Conservation (phyloP, 2,113 vertebrate species). For the Caloenas nicobarica region DNA sequence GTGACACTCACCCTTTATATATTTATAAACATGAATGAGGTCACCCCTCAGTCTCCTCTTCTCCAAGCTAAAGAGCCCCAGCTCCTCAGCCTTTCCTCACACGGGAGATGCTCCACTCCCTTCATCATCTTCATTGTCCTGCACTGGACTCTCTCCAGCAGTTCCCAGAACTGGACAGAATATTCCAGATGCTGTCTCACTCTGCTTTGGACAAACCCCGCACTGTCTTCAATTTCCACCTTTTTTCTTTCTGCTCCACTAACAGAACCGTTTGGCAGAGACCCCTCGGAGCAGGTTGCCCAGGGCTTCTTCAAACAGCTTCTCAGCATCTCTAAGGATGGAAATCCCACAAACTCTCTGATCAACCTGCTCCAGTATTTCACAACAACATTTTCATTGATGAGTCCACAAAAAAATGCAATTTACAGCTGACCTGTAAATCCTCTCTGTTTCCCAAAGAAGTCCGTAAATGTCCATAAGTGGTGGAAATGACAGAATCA, state of each 20-base stretch:
- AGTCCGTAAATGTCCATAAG: neutral
- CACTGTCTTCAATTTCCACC: neutral
- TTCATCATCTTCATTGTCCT: too few relatives aligned
- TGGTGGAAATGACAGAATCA: neutral
- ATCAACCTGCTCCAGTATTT: neutral
- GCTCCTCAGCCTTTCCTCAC: too few relatives aligned
- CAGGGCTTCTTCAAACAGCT: neutral
- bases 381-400: neutral
- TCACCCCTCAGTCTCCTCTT: too few relatives aligned
- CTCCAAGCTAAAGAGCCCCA: too few relatives aligned
- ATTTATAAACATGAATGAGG: too few relatives aligned
- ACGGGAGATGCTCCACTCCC: too few relatives aligned
- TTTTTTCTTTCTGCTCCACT: neutral
- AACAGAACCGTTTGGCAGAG: fast-evolving
- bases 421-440: neutral
- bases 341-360: neutral
- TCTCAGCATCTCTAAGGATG: neutral
- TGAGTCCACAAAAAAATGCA: neutral
- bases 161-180: too few relatives aligned
- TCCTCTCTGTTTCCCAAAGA: neutral
- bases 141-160: too few relatives aligned
- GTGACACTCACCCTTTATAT: too few relatives aligned
- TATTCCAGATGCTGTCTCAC: too few relatives aligned
- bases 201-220: neutral
- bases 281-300: neutral